Evolutionary conservation across 2,113 vertebrate genomes (phyloP).

Genomic region (Pachycephala philippinensis): DNA sequence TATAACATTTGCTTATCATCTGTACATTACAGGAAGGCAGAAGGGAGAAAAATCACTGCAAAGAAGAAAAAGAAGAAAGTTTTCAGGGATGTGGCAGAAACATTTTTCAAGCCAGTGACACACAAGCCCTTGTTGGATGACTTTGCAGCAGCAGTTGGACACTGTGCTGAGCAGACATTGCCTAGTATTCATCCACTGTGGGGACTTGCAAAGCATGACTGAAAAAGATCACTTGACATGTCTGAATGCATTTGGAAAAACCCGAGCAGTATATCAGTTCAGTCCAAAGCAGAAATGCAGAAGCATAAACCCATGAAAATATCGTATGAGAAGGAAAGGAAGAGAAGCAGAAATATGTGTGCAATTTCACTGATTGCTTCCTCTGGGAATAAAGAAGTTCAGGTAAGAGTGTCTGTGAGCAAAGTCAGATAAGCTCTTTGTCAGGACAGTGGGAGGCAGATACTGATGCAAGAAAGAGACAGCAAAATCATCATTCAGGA

Average conservation of each 20-base stretch:
- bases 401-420: background rate
- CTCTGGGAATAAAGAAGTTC: background rate
- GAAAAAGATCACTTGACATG: background rate
- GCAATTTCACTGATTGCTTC: background rate
- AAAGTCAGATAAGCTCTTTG: background rate
- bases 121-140: background rate
- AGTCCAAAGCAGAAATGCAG: background rate
- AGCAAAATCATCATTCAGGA: background rate
- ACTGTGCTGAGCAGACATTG: background rate
- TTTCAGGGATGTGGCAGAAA: background rate
- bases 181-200: background rate
- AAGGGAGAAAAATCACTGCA: background rate
- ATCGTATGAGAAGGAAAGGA: background rate
- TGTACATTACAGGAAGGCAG: background rate
- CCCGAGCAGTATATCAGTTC: background rate
- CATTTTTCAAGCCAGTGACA: background rate
- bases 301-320: background rate
- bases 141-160: background rate
- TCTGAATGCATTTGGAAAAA: background rate
- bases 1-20: background rate
- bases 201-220: background rate
- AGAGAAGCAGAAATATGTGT: background rate
- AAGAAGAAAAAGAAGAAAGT: background rate
- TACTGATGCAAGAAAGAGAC: background rate
- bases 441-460: background rate